Percentiles rank a stretch among this genome's conserved stretches.
These are phyloP conservation scores for Malacoctenus gilli DNA, from an alignment of 2,797 vertebrate genomes.

Conservation along the genomic window DNA sequence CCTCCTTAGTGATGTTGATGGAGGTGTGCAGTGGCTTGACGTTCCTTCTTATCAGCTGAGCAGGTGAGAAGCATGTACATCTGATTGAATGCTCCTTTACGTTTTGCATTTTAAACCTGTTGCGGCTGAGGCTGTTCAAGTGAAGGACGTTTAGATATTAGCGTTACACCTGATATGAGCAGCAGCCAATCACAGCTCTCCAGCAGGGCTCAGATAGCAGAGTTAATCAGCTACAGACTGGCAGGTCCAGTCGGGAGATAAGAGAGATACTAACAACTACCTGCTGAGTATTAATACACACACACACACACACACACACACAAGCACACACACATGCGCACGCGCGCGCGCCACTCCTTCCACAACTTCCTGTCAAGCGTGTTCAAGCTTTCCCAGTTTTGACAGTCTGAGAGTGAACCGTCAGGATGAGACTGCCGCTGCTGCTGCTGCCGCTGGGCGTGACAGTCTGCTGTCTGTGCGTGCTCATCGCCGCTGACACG, in stretches of 20 bases:
- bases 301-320: conserved; percentile 15
- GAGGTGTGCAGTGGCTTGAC: conserved; percentile 25
- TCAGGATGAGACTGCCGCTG: conserved; percentile 58
- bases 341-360: conserved; percentile 36
- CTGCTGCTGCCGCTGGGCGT: conserved; percentile 28
- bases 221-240: conserved; percentile 73
- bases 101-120: conserved; percentile 46
- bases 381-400: conserved; percentile 18
- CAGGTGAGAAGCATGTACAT: too few relatives aligned
- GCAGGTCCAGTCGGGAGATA: conserved; percentile 54
- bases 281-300: conserved; percentile 26
- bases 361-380: conserved; percentile 12
- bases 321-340: conserved; percentile 6
- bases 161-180: conserved; percentile 51
- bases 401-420: conserved; percentile 23
- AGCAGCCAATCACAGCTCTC: conserved; percentile 59
- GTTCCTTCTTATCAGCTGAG: neutral
- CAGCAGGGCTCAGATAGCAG: conserved; percentile 54
- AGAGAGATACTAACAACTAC: conserved; percentile 37
- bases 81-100: too few relatives aligned
- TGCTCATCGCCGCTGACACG: conserved; percentile 16
- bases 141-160: conserved; percentile 60
- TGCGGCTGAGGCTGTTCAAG: conserved; percentile 12
- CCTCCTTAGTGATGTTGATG: too few relatives aligned
- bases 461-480: conserved; percentile 39